Conservation (phyloP, 2,797 vertebrate species). For the Psittacula echo region DNA sequence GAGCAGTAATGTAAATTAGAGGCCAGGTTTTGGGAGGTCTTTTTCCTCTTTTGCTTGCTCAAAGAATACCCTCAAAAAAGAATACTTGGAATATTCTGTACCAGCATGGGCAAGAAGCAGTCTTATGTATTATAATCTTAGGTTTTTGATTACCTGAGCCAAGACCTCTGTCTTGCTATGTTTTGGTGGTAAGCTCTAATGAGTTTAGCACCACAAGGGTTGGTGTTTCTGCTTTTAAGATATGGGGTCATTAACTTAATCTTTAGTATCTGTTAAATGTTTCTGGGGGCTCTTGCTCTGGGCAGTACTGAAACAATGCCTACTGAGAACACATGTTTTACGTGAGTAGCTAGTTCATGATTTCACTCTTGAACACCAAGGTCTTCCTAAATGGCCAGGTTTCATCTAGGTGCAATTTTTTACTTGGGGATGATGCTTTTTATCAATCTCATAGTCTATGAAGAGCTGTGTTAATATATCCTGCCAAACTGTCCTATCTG, state of each 20-base stretch:
- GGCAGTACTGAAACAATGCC: background rate
- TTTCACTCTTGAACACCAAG: background rate
- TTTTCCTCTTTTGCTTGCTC: background rate
- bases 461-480: background rate
- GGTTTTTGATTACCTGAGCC: background rate
- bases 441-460: background rate
- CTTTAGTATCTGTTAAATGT: background rate
- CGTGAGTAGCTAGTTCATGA: background rate
- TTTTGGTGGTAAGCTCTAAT: background rate
- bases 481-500: background rate
- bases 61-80: background rate
- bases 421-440: background rate
- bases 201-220: background rate
- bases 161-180: background rate
- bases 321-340: background rate
- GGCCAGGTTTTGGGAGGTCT: background rate
- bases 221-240: background rate
- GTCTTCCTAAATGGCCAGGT: background rate
- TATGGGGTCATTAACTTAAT: rapidly evolving
- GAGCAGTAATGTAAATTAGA: background rate
- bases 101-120: background rate
- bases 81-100: background rate
- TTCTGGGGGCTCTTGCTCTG: background rate
- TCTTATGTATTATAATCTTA: background rate
- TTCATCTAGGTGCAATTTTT: background rate